phyloP scores from a whole-genome alignment of 30 jellyfish, hydroid and myxozoan species.

The Turritopsis dohrnii region DNA sequence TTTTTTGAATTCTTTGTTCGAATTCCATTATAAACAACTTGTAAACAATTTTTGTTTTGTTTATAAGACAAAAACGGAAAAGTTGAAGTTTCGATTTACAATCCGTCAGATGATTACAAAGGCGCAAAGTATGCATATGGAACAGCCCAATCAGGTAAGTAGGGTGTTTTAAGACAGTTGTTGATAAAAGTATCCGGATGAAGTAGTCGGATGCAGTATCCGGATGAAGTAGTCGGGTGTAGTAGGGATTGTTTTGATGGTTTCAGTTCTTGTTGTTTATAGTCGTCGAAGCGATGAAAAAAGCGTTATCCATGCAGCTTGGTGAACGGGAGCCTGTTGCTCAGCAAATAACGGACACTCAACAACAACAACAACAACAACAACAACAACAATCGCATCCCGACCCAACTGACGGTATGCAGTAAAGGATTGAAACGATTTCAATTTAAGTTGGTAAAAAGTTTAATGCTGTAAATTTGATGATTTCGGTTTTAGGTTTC shows the following conservation, averaged over 20 bases:
- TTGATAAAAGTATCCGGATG: too few species aligned
- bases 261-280: background rate
- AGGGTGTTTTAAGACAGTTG: too few species aligned
- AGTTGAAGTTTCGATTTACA: slow-evolving; percentile 71
- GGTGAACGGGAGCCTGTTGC: slow-evolving; percentile 50
- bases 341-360: background rate
- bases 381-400: slow-evolving; percentile 12
- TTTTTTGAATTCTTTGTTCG: background rate
- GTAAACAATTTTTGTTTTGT: background rate
- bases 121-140: slow-evolving; percentile 90
- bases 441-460: background rate
- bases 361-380: slow-evolving; percentile 1
- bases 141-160: slow-evolving; percentile 14
- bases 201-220: too few species aligned
- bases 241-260: too few species aligned
- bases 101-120: slow-evolving; percentile 61
- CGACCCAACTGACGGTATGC: background rate
- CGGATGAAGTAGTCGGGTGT: too few species aligned
- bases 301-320: slow-evolving; percentile 83
- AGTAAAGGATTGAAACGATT: background rate
- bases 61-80: slow-evolving; percentile 69
- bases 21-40: background rate
- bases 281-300: slow-evolving; percentile 71
- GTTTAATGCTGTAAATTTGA: background rate
- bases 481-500: slow-evolving; percentile 23